These are phyloP conservation scores for Spodoptera picta DNA, from an alignment of 2,888 invertebrate genomes.

Conservation along the genomic window DNA sequence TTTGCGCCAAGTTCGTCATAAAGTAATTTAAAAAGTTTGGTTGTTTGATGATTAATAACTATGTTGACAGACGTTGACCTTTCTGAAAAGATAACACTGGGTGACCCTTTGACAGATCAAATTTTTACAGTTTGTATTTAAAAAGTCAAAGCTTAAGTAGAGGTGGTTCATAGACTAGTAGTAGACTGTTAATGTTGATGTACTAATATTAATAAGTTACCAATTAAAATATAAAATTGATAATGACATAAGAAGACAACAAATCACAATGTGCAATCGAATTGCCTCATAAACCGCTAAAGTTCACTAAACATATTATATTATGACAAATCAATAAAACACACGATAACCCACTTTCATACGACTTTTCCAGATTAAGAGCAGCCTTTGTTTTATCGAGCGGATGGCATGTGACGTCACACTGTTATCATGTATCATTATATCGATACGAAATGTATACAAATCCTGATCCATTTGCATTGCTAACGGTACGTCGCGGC, in stretches of 20 bases:
- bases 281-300: conserved; percentile 17
- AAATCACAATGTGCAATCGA: conserved; percentile 9
- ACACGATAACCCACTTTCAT: conserved; percentile 25
- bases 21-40: background rate
- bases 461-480: conserved; percentile 64
- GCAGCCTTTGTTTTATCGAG: conserved; percentile 10
- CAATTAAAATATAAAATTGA: no score
- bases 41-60: background rate
- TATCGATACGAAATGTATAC: conserved; percentile 42
- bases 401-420: conserved; percentile 6
- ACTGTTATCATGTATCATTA: conserved; percentile 28
- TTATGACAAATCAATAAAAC: conserved; percentile 13
- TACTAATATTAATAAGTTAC: background rate
- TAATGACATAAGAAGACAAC: no score
- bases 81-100: background rate
- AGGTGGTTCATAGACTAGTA: no score
- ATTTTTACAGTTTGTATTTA: no score
- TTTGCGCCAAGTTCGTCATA: background rate
- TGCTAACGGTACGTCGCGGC: conserved; percentile 69
- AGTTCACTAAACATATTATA: conserved; percentile 24
- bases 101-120: no score
- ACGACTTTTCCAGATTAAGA: conserved; percentile 10
- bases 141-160: no score
- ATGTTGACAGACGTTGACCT: background rate
- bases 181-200: no score